Percentiles rank a stretch among this genome's conserved stretches.
phyloP scores from a whole-genome alignment of 2,113 vertebrate species.

The Calonectris borealis region DNA sequence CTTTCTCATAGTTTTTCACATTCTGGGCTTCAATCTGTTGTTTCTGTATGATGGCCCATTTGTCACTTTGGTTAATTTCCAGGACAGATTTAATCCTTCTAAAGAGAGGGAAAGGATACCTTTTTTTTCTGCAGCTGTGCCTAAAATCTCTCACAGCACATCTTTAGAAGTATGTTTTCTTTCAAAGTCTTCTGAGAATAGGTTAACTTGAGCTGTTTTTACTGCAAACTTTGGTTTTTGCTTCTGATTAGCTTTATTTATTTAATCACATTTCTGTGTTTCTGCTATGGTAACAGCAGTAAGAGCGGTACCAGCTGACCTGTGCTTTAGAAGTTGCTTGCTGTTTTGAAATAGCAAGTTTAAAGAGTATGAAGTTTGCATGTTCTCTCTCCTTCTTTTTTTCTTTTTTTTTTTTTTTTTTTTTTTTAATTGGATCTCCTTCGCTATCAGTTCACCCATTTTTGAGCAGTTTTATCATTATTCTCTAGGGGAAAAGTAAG shows the following conservation, averaged over 20 bases:
- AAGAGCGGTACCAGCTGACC: not conserved
- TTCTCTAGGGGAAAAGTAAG: not conserved
- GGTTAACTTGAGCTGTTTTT: slow-evolving; percentile 17
- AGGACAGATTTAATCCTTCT: slow-evolving; percentile 37
- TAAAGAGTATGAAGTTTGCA: not conserved
- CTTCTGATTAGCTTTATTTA: slow-evolving; percentile 56
- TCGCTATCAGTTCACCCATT: not conserved
- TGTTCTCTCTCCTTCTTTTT: not conserved
- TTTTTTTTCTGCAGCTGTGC: slow-evolving; percentile 13
- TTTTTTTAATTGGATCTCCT: not conserved
- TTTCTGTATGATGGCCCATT: not conserved
- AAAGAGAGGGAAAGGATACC: slow-evolving; percentile 5
- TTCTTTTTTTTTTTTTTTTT: not conserved
- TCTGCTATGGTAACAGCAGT: slow-evolving; percentile 49
- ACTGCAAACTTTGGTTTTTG: not conserved
- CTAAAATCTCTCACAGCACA: slow-evolving; percentile 30
- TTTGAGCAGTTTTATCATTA: not conserved
- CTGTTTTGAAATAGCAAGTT: not conserved
- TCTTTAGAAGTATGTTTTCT: slow-evolving; percentile 53
- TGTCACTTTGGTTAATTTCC: slow-evolving; percentile 29
- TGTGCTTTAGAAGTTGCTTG: not conserved
- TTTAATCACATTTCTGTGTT: slow-evolving; percentile 53
- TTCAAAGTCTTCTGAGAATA: slow-evolving; percentile 31
- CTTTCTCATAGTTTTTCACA: not conserved
- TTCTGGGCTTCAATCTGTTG: slow-evolving; percentile 7